Percentiles rank a stretch among this genome's conserved stretches.
These are phyloP conservation scores for Troides aeacus DNA, from an alignment of 2,888 invertebrate species.

Conservation along the genomic window DNA sequence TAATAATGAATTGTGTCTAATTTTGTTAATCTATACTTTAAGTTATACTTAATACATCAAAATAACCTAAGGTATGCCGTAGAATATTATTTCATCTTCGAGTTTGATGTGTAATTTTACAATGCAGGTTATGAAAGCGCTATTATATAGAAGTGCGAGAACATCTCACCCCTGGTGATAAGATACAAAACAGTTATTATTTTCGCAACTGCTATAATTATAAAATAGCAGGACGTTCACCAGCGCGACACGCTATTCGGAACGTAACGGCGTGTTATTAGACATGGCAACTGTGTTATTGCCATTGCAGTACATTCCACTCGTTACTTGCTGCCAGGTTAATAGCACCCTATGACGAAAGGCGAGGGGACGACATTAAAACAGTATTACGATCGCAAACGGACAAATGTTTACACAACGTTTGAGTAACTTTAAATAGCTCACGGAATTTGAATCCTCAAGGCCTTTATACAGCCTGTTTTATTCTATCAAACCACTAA, in stretches of 20 bases:
- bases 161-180: neutral
- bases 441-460: no score
- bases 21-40: no score
- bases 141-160: neutral
- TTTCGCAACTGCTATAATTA: slow-evolving; percentile 22
- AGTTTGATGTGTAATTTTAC: no score
- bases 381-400: slow-evolving; percentile 26
- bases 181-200: slow-evolving; percentile 7
- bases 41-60: no score
- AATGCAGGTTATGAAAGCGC: no score
- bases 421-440: neutral
- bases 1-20: no score
- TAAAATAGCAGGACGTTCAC: slow-evolving; percentile 23
- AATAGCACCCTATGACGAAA: slow-evolving; percentile 23
- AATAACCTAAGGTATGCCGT: no score
- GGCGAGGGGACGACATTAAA: slow-evolving; percentile 23
- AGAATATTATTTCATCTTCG: no score
- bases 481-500: no score
- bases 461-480: no score
- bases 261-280: slow-evolving; percentile 25
- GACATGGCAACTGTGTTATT: slow-evolving; percentile 20
- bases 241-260: slow-evolving; percentile 14
- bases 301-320: slow-evolving; percentile 14
- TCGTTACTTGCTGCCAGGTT: slow-evolving; percentile 18
- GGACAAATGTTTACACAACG: slow-evolving; percentile 20